A percentile compares a stretch with the other conserved stretches of the same genome.
Evolutionary conservation across 2,797 vertebrate genomes (phyloP).

Genomic region (Lagocephalus sceleratus): DNA sequence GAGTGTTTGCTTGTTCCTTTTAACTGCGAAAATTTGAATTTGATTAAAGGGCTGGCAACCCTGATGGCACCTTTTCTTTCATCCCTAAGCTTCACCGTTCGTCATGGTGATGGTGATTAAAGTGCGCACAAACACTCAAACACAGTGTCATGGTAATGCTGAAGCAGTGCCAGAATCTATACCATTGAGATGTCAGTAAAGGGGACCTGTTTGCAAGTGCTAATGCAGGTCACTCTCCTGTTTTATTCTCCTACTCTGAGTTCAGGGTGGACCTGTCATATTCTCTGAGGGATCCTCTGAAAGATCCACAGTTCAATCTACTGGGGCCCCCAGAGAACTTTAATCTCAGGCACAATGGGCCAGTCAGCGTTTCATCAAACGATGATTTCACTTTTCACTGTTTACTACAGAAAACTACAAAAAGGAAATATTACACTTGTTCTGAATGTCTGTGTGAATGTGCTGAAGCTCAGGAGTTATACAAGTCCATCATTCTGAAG

Average conservation of each 20-base stretch:
- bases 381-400: constrained; percentile 52
- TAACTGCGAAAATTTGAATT: constrained; percentile 50
- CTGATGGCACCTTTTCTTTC: constrained; percentile 39
- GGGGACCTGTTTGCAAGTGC: constrained; percentile 50
- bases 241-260: constrained; percentile 51
- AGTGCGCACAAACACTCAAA: constrained; percentile 13
- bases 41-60: constrained; percentile 52
- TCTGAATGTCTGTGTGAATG: constrained; percentile 7
- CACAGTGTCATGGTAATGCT: constrained; percentile 42
- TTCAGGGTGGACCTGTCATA: constrained; percentile 51
- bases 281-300: constrained; percentile 37
- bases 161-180: constrained; percentile 47
- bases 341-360: constrained; percentile 46
- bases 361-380: constrained; percentile 46
- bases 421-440: constrained; percentile 17
- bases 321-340: constrained; percentile 20
- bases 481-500: too few species aligned
- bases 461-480: constrained; percentile 2
- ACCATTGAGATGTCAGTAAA: constrained; percentile 43
- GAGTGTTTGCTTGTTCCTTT: constrained; percentile 47
- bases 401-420: constrained; percentile 31
- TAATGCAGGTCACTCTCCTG: constrained; percentile 42
- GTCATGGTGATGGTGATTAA: constrained; percentile 56
- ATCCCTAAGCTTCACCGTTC: constrained; percentile 35
- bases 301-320: constrained; percentile 27